Percentiles rank a stretch among this genome's conserved stretches.
Evolutionary conservation across 2,113 vertebrate species (phyloP).

Genomic region (Gorsachius goisagi): DNA sequence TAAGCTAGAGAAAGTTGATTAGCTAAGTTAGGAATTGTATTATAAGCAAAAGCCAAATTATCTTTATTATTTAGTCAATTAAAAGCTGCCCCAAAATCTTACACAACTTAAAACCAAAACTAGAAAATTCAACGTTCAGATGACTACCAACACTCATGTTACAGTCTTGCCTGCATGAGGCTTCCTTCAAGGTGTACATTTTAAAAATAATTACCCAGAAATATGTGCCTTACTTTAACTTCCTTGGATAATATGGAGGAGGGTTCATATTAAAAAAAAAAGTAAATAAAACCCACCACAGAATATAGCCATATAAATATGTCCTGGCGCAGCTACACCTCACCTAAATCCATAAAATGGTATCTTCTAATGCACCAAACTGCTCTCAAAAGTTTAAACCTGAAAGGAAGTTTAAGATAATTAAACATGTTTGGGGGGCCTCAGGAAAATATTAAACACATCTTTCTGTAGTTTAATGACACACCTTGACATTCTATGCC

Average conservation of each 20-base stretch:
- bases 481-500: not conserved
- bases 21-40: not conserved
- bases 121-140: not conserved
- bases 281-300: not conserved
- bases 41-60: not conserved
- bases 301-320: not conserved
- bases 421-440: not conserved
- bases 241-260: not conserved
- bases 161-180: not conserved
- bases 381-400: not conserved
- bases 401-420: not conserved
- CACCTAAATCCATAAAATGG: not conserved
- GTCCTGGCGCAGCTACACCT: not conserved
- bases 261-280: not conserved
- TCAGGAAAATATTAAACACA: not conserved
- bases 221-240: not conserved
- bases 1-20: not conserved
- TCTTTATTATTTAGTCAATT: not conserved
- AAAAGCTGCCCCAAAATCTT: not conserved
- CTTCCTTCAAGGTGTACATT: not conserved
- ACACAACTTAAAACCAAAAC: not conserved
- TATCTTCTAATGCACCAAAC: not conserved
- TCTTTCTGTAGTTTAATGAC: not conserved
- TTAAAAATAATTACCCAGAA: not conserved
- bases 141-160: not conserved